Evolutionary conservation across 2,888 invertebrate genomes (phyloP).

Genomic region (Aporophyla lueneburgensis): DNA sequence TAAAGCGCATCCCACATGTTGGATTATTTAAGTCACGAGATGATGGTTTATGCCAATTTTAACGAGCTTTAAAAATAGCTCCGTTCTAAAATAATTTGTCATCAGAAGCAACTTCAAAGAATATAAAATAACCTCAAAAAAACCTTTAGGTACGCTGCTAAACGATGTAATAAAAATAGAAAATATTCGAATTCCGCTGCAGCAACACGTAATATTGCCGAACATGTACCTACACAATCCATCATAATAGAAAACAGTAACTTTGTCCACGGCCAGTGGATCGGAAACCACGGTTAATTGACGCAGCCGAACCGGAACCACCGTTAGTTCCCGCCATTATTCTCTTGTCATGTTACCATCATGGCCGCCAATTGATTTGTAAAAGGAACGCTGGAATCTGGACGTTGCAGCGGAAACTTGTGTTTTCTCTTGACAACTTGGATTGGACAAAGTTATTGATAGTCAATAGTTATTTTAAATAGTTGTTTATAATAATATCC

Average conservation of each 20-base stretch:
- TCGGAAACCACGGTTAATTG: slow-evolving; percentile 83
- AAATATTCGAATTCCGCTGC: slow-evolving; percentile 30
- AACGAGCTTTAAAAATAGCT: background rate
- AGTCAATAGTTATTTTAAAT: no score
- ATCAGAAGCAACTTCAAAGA: slow-evolving; percentile 21
- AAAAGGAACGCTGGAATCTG: slow-evolving; percentile 40
- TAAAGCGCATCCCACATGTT: background rate
- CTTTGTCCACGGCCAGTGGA: slow-evolving; percentile 79
- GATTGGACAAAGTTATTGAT: background rate
- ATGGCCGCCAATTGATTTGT: slow-evolving; percentile 62
- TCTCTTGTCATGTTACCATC: slow-evolving; percentile 65
- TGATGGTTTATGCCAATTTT: background rate
- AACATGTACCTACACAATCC: slow-evolving; percentile 55
- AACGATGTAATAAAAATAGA: slow-evolving; percentile 20
- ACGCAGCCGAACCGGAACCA: slow-evolving; percentile 74
- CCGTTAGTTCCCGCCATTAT: slow-evolving; percentile 77
- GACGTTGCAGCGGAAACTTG: slow-evolving; percentile 13
- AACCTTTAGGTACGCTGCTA: background rate
- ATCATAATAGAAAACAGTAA: slow-evolving; percentile 66
- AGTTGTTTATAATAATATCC: background rate
- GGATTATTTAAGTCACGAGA: background rate
- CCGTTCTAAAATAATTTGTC: background rate
- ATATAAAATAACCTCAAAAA: slow-evolving; percentile 15
- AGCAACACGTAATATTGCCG: slow-evolving; percentile 35
- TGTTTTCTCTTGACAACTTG: slow-evolving; percentile 4